Evolutionary conservation across 2,797 vertebrate genomes (phyloP), one percentile per base, ranked within the genome.

Genomic region (Lepidocolaptes lacrymiger): DNA sequence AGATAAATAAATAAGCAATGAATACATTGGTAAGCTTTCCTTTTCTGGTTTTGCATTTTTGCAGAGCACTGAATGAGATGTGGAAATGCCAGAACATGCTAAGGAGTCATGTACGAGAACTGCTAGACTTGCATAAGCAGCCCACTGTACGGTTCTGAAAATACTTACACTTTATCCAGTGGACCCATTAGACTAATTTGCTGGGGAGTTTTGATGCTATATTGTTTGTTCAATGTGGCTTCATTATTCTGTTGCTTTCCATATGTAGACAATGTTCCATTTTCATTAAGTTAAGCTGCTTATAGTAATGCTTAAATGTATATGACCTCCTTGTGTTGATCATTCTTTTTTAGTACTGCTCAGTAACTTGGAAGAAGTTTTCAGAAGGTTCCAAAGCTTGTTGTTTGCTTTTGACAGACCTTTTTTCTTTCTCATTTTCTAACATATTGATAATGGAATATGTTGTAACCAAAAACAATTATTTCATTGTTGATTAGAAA

Each of bases 81-180:
- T 99, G 99, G 99, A 99, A 99, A 97, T 99, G 99, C 98, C 99
- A 99, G 98, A 99, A 99, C 97, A 99, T 99, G 99, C 98, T 99
- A 71, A 98, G 99, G 97, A 98, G 99, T 92, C 99, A 99, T 2
- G 99, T 99, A 74, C 98, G 99, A 89, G 99, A 99, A 96, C 98
- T 99, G 32, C 96, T 99, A 94, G 99, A 99, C 96, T 98, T 99
- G 73, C 99, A 99, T 97, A 99, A 99, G 96, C 98, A 99, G 92
- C 99, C 99, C 91, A 97, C 98, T 97, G 99, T 99, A 97, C 82
- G 98, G 77, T 96, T 96, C 94, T 75, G 43, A 66, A 95, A 89
- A 92, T 75, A 48, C 15, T 68, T 72, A 37, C 62, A 17, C 28
- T 67, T 96, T 66, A 36, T 94, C 43, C 10, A 69, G 1, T 55